Conservation (phyloP, 2,888 invertebrate species). For the Hypselothyrea guttata region DNA sequence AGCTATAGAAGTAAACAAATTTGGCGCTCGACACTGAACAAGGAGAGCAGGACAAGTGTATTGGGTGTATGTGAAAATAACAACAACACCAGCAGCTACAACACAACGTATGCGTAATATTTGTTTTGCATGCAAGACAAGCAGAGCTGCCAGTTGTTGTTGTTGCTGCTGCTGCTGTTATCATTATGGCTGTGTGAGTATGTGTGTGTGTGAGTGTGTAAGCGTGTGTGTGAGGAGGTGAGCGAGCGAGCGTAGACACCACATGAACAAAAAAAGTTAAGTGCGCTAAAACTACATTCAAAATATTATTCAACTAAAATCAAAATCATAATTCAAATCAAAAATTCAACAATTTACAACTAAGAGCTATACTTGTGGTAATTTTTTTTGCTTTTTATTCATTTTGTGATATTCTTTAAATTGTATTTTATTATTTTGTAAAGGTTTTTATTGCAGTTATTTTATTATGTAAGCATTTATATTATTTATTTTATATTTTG, state of each 20-base stretch:
- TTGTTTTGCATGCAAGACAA: slow-evolving; percentile 47
- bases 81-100: slow-evolving; percentile 17
- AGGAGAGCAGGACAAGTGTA: background rate
- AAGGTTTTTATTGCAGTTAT: no score
- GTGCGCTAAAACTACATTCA: slow-evolving; percentile 73
- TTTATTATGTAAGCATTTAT: no score
- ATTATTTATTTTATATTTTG: no score
- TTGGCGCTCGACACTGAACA: slow-evolving; percentile 39
- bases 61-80: slow-evolving; percentile 4
- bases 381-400: slow-evolving; percentile 24
- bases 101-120: slow-evolving; percentile 52
- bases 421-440: background rate
- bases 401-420: background rate
- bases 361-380: slow-evolving; percentile 50
- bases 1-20: slow-evolving; percentile 74
- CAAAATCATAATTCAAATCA: no score
- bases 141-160: slow-evolving; percentile 23
- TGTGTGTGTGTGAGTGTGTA: slow-evolving; percentile 23
- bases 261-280: slow-evolving; percentile 62
- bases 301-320: slow-evolving; percentile 50
- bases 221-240: slow-evolving; percentile 20
- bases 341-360: slow-evolving; percentile 45
- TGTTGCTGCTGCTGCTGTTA: slow-evolving; percentile 15
- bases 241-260: slow-evolving; percentile 57
- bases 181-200: slow-evolving; percentile 12